phyloP scores from a whole-genome alignment of 1,140 invertebrate genomes.

The Diorhabda elongata region DNA sequence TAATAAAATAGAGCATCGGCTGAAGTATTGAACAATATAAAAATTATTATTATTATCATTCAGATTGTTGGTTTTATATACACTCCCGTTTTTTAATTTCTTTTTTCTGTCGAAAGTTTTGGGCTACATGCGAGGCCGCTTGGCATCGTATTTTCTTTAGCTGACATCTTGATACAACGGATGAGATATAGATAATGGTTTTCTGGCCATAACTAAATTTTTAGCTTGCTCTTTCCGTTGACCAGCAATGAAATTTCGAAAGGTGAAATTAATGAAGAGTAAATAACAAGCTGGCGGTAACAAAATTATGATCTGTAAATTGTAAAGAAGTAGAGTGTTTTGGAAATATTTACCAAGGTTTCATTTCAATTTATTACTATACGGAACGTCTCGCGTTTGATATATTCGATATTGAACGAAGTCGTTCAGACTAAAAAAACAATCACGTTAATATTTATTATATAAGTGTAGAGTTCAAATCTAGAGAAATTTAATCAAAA shows the following conservation, averaged over 20 bases:
- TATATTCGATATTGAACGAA: too few species aligned
- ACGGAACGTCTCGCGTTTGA: too few species aligned
- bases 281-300: neutral
- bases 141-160: constrained; percentile 38
- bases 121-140: constrained; percentile 27
- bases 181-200: constrained; percentile 25
- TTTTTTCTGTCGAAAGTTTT: constrained; percentile 25
- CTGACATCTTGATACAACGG: constrained; percentile 43
- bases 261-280: constrained; percentile 2
- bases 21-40: too few species aligned
- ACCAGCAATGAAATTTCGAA: neutral
- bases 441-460: too few species aligned
- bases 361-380: too few species aligned
- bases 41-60: too few species aligned
- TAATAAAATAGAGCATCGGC: too few species aligned
- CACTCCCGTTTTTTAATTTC: constrained; percentile 28
- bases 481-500: too few species aligned
- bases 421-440: too few species aligned
- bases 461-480: too few species aligned
- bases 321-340: neutral
- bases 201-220: constrained; percentile 18
- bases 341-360: neutral
- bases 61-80: neutral
- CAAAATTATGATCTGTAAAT: neutral
- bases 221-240: constrained; percentile 8